Evolutionary conservation across 2,888 invertebrate genomes (phyloP), one percentile per base, ranked within the genome.

Genomic region (Ormyrus rosae): DNA sequence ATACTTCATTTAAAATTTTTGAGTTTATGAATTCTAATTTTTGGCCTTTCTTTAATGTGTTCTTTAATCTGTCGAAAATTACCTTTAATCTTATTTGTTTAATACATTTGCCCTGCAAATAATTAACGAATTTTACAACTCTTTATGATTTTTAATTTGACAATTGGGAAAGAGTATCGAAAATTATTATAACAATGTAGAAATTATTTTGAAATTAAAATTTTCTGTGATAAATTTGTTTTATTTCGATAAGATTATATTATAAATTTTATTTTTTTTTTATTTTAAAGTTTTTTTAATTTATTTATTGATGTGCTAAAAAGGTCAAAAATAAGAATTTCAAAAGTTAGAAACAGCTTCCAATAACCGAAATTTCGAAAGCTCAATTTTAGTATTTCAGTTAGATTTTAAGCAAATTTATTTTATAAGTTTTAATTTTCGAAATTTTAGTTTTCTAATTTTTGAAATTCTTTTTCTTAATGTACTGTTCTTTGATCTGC

Each of bases 111-210:
- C 34, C 34, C 34, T 34, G 34, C 4, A 34, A 34, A 34, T 34
- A 34, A 34, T 34, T 34, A 34, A 34, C 34, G 2, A 34, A 34
- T 34, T 34, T 34, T 4, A 34, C 72, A 4, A n/a, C 34, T 65
- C 51, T 48, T 53, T 67, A 71, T 6, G 71, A 80, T 65, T 80
- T 80, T 80, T 75, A 80, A 58, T 80, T 75, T 75, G 80, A 80
- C 80, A 65, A 80, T 65, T 60, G 3, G 46, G 6, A 50, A 11
- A 63, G 46, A 60, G 60, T 78, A 72, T 72, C 68, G n/a, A 60
- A 51, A 61, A 61, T 11, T 55, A 53, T 50, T 58, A 61, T 61
- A 53, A 61, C 68, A 53, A 51, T 34, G 53, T 60, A 45, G 9
- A 60, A 68, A 53, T 65, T 64, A 7, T 65, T 65, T 58, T 65